Conservation (phyloP, 1,140 invertebrate genomes). For the Atta texana region DNA sequence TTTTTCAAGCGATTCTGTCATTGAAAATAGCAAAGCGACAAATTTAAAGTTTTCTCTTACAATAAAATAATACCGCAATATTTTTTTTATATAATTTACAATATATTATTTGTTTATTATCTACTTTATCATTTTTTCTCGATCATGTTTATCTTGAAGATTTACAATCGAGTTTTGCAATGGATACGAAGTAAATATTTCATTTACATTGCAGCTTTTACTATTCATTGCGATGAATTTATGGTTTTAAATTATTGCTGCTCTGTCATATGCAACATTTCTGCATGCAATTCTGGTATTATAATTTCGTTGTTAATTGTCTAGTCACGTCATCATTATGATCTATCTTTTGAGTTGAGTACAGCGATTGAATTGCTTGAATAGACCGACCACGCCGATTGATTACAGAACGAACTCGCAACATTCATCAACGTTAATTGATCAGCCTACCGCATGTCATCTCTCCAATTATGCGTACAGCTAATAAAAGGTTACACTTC, state of each 20-base stretch:
- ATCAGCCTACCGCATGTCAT: constrained; percentile 5
- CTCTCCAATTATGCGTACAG: constrained; percentile 40
- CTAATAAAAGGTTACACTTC: constrained; percentile 48
- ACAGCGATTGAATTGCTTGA: constrained; percentile 5
- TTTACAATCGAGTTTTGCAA: neutral
- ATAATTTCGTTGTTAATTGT: constrained; percentile 29
- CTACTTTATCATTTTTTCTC: neutral
- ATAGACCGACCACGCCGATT: constrained; percentile 3
- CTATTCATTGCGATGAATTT: neutral
- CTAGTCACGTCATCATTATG: neutral
- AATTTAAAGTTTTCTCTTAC: neutral
- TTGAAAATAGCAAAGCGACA: neutral
- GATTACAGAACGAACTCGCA: constrained; percentile 11
- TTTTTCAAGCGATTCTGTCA: neutral
- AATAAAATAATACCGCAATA: neutral
- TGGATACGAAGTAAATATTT: neutral
- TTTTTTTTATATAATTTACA: neutral
- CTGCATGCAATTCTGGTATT: neutral
- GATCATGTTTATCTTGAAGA: neutral
- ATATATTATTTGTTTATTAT: neutral
- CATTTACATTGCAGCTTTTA: neutral
- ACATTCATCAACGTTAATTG: constrained; percentile 51
- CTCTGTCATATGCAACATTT: neutral
- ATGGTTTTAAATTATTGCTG: neutral
- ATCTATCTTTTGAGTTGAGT: constrained; percentile 11